Conservation (phyloP, 1,140 invertebrate genomes). For the Elymnias hypermnestra region DNA sequence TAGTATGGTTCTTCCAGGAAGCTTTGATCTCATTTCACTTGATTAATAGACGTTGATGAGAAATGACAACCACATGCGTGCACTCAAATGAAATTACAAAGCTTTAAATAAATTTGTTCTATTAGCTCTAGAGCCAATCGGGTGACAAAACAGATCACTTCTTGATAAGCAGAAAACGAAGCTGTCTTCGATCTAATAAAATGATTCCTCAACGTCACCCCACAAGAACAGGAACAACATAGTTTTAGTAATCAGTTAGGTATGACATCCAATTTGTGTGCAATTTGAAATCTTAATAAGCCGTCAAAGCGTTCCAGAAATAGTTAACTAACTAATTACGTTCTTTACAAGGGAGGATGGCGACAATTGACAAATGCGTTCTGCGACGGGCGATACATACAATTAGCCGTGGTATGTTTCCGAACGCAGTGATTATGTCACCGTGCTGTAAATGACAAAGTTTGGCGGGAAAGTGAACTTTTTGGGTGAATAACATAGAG, state of each 20-base stretch:
- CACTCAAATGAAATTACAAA: too few species aligned
- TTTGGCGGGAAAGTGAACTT: slow-evolving; percentile 51
- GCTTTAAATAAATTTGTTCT: too few species aligned
- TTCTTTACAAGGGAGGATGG: slow-evolving; percentile 47
- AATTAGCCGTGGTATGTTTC: slow-evolving; percentile 61
- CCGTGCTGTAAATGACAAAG: slow-evolving; percentile 36
- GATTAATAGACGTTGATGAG: too few species aligned
- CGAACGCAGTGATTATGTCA: slow-evolving; percentile 48
- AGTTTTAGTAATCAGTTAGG: slow-evolving; percentile 58
- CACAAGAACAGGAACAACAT: slow-evolving; percentile 31
- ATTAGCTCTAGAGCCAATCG: background rate
- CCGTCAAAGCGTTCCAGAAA: slow-evolving; percentile 70
- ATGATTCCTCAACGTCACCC: slow-evolving; percentile 49
- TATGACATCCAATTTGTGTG: slow-evolving; percentile 70
- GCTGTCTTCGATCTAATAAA: slow-evolving; percentile 49
- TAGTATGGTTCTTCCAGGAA: too few species aligned
- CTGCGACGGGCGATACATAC: slow-evolving; percentile 55
- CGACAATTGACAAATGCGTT: slow-evolving; percentile 72
- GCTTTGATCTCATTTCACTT: too few species aligned
- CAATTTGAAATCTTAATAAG: slow-evolving; percentile 72
- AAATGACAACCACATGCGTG: too few species aligned
- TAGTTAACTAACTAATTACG: slow-evolving; percentile 64
- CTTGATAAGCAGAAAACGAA: slow-evolving; percentile 63
- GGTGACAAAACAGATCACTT: slow-evolving; percentile 33
- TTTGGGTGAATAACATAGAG: slow-evolving; percentile 39